Base-by-base conservation (phyloP, 2,797 vertebrate species). In the Pipistrellus pipistrellus region DNA sequence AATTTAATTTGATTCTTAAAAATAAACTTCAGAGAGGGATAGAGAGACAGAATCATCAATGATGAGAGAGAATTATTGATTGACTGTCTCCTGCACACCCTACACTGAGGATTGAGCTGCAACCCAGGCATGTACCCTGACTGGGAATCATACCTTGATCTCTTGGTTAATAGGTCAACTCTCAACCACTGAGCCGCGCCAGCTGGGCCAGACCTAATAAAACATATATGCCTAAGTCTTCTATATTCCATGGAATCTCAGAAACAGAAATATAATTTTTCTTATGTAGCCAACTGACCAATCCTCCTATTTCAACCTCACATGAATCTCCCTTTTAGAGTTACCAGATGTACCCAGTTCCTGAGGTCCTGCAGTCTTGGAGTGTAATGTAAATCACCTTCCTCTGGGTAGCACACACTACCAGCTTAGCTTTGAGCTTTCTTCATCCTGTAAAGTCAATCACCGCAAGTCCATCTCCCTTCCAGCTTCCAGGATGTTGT, bases 231-330 rank as follows among this genome's bases (percentile, higher is more conserved):
- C 12, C 89, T 76, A 32, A 88, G 1, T 62, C 44, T 80, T 18
- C 15, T 32, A 27, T 30, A 18, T 48, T 62, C 14, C 46, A 48
- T 72, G 71, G 71, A 84, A 69, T 64, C n/a, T 73, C 69, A 57
- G 78, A 90, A 73, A 87, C 17, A 93, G 72, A 93, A 83, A 69
- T 20, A 11, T 55, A 13, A 68, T 59, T 53, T 78, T 73, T 75
- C 35, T 80, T 30, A 30, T 0, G 20, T 23, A 77, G 69, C 53
- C 4, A 32, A 38, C 11, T 30, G 81, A 55, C 4, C 4, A 62
- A 15, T 35, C 46, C 17, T 57, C 57, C 8, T 25, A 1, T 32
- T 80, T 35, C 18, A 55, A 55, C 20, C 8, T 89, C 44, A 32
- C 11, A 9, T 15, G 3, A 72, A 53, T 73, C 27, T 91, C 14